Base-by-base conservation (phyloP, 2,888 invertebrate species). In the Drosophila meridionalis region DNA sequence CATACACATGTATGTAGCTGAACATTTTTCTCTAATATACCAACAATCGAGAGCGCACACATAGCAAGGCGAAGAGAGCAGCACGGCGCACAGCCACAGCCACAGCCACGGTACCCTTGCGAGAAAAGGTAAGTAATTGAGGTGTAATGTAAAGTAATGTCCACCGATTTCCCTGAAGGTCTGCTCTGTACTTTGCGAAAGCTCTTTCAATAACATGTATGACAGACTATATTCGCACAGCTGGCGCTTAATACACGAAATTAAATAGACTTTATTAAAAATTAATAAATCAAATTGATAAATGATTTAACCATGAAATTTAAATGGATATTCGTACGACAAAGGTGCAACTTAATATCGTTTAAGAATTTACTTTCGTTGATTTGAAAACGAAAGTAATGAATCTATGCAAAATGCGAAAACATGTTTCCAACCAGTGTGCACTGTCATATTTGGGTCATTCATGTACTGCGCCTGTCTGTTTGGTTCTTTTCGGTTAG, bases 11-110 rank as follows among this genome's bases (percentile, higher is more conserved):
- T 68, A 75, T 76, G 76, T 80, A 86, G 73, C 70, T 79, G 73
- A 80, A 80, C 74, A 86, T 83, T 80, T 89, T 89, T 90, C 82
- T 84, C 86, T 84, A 84, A 84, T 90, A 90, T 87, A 88, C 89
- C 89, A 87, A 83, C 87, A 86, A 78, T 82, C 76, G 89, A 78
- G 80, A 75, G 70, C 70, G 76, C 59, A 74, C 60, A 77, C 61
- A 74, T 48, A 78, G 69, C 64, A 52, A 71, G 67, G 66, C 55
- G 57, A 63, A 82, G 76, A 74, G 73, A 69, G 57, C 68, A 71
- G 60, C 63, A 70, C 67, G 67, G 73, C 76, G 76, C 61, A 65
- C 63, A 66, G 60, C 66, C 73, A 82, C 65, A 65, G 59, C 64
- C 73, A 81, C 64, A 73, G 73, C 53, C 73, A 81, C 78, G 74